Base-by-base conservation (phyloP, 2,888 invertebrate genomes). In the Cephus rjabovi region DNA sequence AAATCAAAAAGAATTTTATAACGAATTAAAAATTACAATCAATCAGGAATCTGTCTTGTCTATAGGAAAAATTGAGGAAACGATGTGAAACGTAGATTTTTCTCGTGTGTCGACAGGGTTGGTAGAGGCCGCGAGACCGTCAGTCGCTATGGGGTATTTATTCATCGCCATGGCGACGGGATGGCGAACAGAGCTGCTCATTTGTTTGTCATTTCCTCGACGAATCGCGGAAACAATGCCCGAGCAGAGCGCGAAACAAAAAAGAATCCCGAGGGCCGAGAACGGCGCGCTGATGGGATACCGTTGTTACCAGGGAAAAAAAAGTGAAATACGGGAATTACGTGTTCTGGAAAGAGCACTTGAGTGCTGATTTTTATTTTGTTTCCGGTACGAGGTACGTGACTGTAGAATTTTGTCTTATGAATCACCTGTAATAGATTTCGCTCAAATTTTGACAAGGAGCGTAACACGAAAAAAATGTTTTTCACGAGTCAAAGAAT, bases 161-260 rank as follows among this genome's bases (percentile, higher is more conserved):
- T 74, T 74, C 74, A 75, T 77, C 79, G 34, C 75, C 74, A 78
- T 76, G 82, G 77, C 74, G 80, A 82, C 82, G 81, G 15, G 71
- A 33, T 34, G 68, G 37, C 12, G 86, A 83, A 83, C 84, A 80
- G 83, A 84, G 83, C 81, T 84, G 87, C 89, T 90, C 90, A 89
- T 90, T 90, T 90, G 90, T 90, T 90, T 90, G 90, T 90, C 90
- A 90, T 90, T 90, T 90, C 90, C 90, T 90, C 87, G 86, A 87
- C 87, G 88, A 71, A 71, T 71, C 71, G 71, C 71, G 71, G 31
- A 83, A 81, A 81, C 81, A 83, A 82, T 69, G 68, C 76, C 34
- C 56, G 81, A 76, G 77, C 77, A 77, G 75, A 74, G 35, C 76
- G 77, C 70, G 76, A 69, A 35, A 74, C 68, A 78, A 79, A 76